Conservation (phyloP, 2,888 invertebrate genomes). For the Alloplasta piceator region DNA sequence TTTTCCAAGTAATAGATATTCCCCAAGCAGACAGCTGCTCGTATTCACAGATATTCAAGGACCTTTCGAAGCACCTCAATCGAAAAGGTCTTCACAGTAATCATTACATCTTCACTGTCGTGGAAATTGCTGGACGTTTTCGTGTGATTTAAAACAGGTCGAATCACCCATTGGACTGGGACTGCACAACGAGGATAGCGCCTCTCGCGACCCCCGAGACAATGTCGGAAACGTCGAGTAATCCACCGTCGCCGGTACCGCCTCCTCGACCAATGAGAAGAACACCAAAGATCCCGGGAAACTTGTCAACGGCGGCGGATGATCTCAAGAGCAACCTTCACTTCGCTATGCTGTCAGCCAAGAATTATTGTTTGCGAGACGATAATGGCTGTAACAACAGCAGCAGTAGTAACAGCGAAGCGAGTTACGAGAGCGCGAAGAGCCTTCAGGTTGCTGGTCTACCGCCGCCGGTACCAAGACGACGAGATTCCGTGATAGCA, state of each 20-base stretch:
- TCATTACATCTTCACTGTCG: not conserved
- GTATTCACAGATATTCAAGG: too few relatives aligned
- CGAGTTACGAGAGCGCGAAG: slow-evolving; percentile 79
- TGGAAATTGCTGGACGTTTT: slow-evolving; percentile 21
- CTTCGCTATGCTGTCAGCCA: slow-evolving; percentile 81
- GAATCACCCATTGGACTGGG: slow-evolving; percentile 75
- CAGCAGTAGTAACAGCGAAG: slow-evolving; percentile 80
- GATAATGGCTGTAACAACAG: slow-evolving; percentile 77
- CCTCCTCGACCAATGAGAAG: slow-evolving; percentile 87
- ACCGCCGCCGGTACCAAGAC: slow-evolving; percentile 81
- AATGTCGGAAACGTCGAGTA: slow-evolving; percentile 91
- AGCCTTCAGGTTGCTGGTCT: slow-evolving; percentile 74
- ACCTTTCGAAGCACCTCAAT: too few relatives aligned
- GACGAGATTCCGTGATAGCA: slow-evolving; percentile 77
- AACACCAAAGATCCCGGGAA: slow-evolving; percentile 88
- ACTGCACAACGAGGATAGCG: slow-evolving; percentile 85
- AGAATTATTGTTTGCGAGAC: slow-evolving; percentile 78
- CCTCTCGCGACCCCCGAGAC: slow-evolving; percentile 93
- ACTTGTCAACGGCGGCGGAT: slow-evolving; percentile 87
- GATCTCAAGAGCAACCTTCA: slow-evolving; percentile 85
- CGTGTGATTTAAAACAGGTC: slow-evolving; percentile 58
- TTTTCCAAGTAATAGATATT: too few relatives aligned
- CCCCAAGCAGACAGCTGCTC: too few relatives aligned
- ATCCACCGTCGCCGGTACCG: slow-evolving; percentile 87
- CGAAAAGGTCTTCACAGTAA: too few relatives aligned